Evolutionary conservation across 2,113 vertebrate genomes (phyloP), one percentile per base, ranked within the genome.

Genomic region (Takifugu bimaculatus): DNA sequence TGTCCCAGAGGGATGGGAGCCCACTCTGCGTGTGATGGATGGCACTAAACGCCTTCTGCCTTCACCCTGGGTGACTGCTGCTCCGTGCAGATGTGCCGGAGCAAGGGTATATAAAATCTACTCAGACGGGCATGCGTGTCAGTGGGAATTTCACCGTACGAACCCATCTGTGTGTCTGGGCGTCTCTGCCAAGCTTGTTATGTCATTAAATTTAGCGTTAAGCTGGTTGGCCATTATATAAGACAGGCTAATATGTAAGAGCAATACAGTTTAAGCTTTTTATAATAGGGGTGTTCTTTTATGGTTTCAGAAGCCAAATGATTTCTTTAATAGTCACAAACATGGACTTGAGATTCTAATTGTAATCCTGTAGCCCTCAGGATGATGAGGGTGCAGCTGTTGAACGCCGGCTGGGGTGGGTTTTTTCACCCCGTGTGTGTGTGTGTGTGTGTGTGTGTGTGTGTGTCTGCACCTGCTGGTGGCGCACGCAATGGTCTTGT

Each of bases 201-300:
- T 54, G 50, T 54, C 55, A 29, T 49, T 59, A 73, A 75, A 79
- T 72, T 66, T 63, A 57, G 65, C 28, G 15, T 73, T 67, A 72
- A 74, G 65, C 70, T 70, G 71, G 47, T 81, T 55, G 13, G 39
- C 42, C 42, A 43, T 86, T 77, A 74, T 70, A 20, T 74, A 80
- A 77, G 10, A 11, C 28, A 2, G 54, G 35, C 49, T 57, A 74
- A 75, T 74, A 55, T 49, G 65, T 55, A 70, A 65, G 57, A 32
- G 29, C 7, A 6, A 32, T 6, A 32, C 29, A 32, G 29, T 32
- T 32, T 1, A 32, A 3, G 29, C 29, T 6, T 6, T 32, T 32
- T 32, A 32, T 32, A 32, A 32, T 4, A 4, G 7, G 29, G 5
- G 29, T 32, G 5, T 32, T 32, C 4, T 32, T 32, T 4, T 4